Conservation (phyloP, 2,113 vertebrate genomes). For the Podarcis muralis region DNA sequence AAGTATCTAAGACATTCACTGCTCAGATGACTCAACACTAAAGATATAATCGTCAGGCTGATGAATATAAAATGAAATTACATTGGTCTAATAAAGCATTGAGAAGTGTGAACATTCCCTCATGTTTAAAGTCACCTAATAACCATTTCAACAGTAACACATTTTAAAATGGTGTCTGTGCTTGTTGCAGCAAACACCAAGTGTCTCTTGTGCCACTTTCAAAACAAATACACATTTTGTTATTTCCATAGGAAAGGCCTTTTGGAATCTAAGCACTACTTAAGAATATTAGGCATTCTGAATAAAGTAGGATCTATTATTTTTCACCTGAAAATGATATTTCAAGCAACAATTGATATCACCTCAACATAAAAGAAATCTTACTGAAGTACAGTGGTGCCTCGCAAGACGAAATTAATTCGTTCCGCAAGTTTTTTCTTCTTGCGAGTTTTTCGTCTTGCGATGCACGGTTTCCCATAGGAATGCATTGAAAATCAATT, state of each 20-base stretch:
- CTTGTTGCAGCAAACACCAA: background rate
- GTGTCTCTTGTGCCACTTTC: background rate
- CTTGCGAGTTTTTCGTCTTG: no score
- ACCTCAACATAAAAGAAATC: background rate
- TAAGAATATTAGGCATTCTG: background rate
- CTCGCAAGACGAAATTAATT: no score
- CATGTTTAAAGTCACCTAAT: background rate
- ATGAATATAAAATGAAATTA: background rate
- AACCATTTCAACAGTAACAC: background rate
- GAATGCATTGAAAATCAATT: no score
- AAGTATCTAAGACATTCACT: background rate
- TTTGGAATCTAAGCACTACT: no score
- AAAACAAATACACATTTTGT: background rate
- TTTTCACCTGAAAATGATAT: background rate
- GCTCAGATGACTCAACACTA: background rate
- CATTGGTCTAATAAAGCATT: background rate
- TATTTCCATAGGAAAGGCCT: background rate
- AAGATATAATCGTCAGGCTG: background rate
- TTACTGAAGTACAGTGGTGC: no score
- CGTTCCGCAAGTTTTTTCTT: no score
- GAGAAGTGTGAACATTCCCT: background rate
- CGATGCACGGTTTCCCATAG: no score
- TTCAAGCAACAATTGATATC: background rate
- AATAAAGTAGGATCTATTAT: background rate
- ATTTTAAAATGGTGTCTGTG: background rate